phyloP scores from a whole-genome alignment of 2,888 invertebrate species.

The Pristionchus maxplancki region DNA sequence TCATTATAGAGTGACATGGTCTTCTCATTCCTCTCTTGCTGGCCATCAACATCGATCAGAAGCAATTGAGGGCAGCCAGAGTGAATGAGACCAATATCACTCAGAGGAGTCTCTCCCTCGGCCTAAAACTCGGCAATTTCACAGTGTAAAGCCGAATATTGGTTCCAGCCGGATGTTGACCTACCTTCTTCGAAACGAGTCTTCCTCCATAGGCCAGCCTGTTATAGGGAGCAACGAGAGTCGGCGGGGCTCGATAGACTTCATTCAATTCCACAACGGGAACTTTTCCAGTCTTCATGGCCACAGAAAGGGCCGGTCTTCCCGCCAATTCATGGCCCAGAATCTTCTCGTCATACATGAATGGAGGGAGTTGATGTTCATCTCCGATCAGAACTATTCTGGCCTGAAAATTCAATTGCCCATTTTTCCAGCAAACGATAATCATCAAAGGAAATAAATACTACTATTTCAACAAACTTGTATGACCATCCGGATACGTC shows the following conservation, averaged over 20 bases:
- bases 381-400: conserved; percentile 37
- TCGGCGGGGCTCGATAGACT: conserved; percentile 27
- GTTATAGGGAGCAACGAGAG: conserved; percentile 22
- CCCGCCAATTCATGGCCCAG: conserved; percentile 22
- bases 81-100: background rate
- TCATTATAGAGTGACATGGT: background rate
- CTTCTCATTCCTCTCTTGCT: background rate
- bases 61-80: background rate
- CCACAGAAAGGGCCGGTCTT: background rate
- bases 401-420: background rate
- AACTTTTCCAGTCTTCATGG: background rate
- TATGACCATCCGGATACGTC: background rate
- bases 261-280: background rate
- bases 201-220: background rate
- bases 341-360: conserved; percentile 26
- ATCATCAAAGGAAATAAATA: no score
- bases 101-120: background rate
- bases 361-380: conserved; percentile 4
- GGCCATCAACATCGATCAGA: conserved; percentile 1
- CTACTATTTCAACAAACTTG: background rate
- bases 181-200: background rate
- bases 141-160: no score
- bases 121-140: no score
- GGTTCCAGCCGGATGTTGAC: no score
- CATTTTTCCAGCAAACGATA: no score